Conservation (phyloP, 2,113 vertebrate species). For the Oceanites oceanicus region DNA sequence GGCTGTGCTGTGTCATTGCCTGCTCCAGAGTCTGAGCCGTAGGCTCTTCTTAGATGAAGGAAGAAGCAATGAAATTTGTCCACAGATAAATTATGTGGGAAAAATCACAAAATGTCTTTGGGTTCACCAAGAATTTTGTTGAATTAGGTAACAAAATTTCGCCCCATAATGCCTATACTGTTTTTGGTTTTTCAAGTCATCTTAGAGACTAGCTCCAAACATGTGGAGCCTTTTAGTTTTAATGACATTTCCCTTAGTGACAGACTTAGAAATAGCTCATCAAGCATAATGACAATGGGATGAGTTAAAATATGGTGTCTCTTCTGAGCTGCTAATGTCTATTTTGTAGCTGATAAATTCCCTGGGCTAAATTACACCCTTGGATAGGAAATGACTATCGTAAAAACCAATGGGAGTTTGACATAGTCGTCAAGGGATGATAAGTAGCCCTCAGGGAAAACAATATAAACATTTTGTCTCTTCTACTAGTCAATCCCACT, state of each 20-base stretch:
- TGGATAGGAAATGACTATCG: not conserved
- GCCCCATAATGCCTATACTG: not conserved
- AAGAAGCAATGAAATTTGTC: not conserved
- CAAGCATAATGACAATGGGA: not conserved
- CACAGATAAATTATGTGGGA: not conserved
- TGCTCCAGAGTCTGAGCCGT: not conserved
- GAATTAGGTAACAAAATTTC: not conserved
- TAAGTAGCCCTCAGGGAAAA: not conserved
- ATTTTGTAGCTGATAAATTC: conserved; percentile 33
- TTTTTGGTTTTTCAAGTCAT: not conserved
- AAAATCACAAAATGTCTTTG: not conserved
- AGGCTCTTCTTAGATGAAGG: not conserved
- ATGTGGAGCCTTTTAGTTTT: conserved; percentile 5
- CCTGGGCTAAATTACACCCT: not conserved
- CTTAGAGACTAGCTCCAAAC: not conserved
- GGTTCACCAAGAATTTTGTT: not conserved
- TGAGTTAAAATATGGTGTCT: not conserved
- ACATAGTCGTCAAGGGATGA: not conserved
- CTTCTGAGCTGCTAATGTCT: not conserved
- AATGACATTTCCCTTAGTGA: not conserved
- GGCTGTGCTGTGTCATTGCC: not conserved
- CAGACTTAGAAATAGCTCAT: conserved; percentile 15
- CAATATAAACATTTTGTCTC: not conserved
- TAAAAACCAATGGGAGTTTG: not conserved
- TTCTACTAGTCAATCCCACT: not conserved